These are phyloP conservation scores for Sphyrna mokarran DNA, from an alignment of 2,113 vertebrate species.

Conservation along the genomic window DNA sequence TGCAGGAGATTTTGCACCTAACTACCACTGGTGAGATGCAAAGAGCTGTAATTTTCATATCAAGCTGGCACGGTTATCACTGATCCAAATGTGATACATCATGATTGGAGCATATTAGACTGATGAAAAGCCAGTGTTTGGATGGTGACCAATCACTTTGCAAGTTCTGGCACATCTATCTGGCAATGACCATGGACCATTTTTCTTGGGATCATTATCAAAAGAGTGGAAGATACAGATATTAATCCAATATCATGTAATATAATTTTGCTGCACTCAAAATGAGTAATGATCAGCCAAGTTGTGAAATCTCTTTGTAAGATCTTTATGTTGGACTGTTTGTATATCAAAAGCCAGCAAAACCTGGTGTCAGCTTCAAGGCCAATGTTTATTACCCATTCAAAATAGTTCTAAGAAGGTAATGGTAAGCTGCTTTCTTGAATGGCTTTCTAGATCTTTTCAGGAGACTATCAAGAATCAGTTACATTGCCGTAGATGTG, in stretches of 20 bases:
- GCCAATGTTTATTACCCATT: no score
- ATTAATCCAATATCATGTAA: background rate
- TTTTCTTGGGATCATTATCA: background rate
- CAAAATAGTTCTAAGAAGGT: background rate
- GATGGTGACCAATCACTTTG: background rate
- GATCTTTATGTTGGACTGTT: background rate
- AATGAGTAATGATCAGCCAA: background rate
- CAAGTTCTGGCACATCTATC: background rate
- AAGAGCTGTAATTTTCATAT: background rate
- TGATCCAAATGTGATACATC: background rate
- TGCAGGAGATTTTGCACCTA: background rate
- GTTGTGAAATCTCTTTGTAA: background rate
- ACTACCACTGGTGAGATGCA: background rate
- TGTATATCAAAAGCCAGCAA: background rate
- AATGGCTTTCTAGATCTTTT: no score
- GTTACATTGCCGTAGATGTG: no score
- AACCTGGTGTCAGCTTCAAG: no score
- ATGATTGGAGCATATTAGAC: background rate
- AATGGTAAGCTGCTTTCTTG: no score
- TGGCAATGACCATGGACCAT: background rate
- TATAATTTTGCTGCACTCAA: background rate
- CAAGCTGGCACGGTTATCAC: background rate
- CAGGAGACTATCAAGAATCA: background rate
- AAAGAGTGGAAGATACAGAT: background rate
- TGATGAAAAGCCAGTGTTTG: background rate